Evolutionary conservation across 2,113 vertebrate genomes (phyloP).

Genomic region (Psephotus haematonotus): DNA sequence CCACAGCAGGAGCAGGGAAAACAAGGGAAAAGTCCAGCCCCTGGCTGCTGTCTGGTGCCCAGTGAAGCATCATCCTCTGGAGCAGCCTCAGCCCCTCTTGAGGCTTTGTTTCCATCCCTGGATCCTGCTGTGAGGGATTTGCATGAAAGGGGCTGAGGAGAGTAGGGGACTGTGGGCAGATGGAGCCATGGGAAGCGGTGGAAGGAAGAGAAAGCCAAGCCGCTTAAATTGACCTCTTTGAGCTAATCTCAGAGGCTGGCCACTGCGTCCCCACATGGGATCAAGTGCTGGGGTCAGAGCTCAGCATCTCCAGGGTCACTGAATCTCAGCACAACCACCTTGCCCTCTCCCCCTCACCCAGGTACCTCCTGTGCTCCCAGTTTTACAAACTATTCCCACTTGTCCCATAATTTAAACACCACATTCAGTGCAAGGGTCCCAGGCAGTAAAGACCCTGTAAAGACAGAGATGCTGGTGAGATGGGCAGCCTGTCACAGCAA

Average conservation of each 20-base stretch:
- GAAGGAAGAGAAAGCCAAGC: not conserved
- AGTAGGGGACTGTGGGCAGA: not conserved
- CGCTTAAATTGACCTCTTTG: accelerated
- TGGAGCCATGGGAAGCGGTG: not conserved
- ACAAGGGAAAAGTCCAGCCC: not conserved
- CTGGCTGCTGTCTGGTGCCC: not conserved
- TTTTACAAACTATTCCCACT: not conserved
- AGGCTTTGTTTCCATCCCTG: not conserved
- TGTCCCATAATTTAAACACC: not conserved
- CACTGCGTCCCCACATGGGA: not conserved
- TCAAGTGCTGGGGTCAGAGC: not conserved
- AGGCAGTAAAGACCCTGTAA: accelerated
- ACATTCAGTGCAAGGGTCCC: not conserved
- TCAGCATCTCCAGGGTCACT: not conserved
- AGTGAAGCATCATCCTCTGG: not conserved
- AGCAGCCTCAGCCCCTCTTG: not conserved
- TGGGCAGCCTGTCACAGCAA: accelerated
- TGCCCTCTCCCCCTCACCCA: not conserved
- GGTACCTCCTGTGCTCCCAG: not conserved
- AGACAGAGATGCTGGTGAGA: not conserved
- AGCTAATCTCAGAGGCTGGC: not conserved
- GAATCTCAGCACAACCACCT: not conserved
- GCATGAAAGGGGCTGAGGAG: not conserved
- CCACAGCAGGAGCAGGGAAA: not conserved
- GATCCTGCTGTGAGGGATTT: not conserved